Percentiles rank a stretch among this genome's conserved stretches.
phyloP scores from a whole-genome alignment of 2,113 vertebrate species.

The Ornithorhynchus anatinus region DNA sequence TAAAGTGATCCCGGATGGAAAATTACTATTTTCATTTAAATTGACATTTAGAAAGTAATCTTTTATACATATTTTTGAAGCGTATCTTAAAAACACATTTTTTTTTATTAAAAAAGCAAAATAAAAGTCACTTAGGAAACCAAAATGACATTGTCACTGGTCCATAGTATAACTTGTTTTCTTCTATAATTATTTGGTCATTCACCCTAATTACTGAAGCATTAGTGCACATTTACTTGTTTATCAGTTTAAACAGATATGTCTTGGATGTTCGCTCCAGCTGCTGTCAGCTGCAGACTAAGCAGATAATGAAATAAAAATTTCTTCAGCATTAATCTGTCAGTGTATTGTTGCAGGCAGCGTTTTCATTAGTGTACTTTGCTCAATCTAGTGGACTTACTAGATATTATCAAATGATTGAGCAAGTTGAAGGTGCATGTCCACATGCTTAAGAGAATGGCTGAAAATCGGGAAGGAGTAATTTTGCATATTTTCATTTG shows the following conservation, averaged over 20 bases:
- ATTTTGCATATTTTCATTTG: neutral
- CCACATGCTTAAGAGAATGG: neutral
- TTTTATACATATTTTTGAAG: neutral
- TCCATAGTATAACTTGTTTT: neutral
- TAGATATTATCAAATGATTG: neutral
- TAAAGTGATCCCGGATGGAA: neutral
- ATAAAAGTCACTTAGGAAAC: neutral
- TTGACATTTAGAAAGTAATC: conserved; percentile 6
- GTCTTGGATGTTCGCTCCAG: neutral
- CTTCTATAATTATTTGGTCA: neutral
- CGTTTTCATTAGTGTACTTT: neutral
- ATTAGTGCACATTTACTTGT: neutral
- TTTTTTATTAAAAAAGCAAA: neutral
- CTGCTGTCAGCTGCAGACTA: neutral
- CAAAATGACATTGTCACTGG: neutral
- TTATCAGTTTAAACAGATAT: neutral
- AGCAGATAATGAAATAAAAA: neutral
- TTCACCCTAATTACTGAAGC: neutral
- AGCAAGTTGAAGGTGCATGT: neutral
- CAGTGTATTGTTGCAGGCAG: neutral
- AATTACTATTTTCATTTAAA: conserved; percentile 25
- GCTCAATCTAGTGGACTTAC: neutral
- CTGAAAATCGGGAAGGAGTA: neutral
- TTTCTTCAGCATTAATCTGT: neutral
- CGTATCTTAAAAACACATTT: neutral